A percentile compares a stretch with the other conserved stretches of the same genome.
These are phyloP conservation scores for Plebejus anna DNA, from an alignment of 2,888 invertebrate species.

Conservation along the genomic window DNA sequence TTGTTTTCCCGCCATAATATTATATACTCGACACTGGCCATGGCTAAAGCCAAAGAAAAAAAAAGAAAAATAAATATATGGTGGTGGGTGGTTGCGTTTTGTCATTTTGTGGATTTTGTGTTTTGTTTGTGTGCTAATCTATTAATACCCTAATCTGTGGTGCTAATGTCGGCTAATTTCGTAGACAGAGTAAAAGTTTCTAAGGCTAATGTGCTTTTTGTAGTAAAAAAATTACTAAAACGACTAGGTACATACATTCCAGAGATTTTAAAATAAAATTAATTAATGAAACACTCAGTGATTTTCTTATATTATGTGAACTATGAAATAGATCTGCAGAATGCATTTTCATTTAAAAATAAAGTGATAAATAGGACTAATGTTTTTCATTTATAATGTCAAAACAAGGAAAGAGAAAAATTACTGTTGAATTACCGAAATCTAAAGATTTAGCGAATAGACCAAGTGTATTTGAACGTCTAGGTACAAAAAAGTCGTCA, in stretches of 20 bases:
- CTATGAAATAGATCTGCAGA: conserved; percentile 27
- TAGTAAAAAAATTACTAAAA: too few species aligned
- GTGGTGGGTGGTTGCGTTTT: background rate
- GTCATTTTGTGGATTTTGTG: too few species aligned
- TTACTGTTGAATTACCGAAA: conserved; percentile 87
- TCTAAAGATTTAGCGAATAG: conserved; percentile 83
- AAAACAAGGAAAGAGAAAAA: conserved; percentile 87
- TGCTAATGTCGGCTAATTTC: too few species aligned
- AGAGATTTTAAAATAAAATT: background rate
- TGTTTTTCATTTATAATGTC: conserved; percentile 76
- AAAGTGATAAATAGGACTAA: conserved; percentile 59
- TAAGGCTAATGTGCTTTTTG: too few species aligned
- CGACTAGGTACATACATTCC: background rate
- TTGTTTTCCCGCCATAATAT: too few species aligned
- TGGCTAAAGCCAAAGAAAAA: background rate
- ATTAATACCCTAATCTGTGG: too few species aligned
- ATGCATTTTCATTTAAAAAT: conserved; percentile 38
- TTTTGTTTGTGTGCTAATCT: too few species aligned
- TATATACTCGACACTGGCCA: too few species aligned
- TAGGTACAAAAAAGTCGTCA: conserved; percentile 86
- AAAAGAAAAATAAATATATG: too few species aligned
- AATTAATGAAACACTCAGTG: conserved; percentile 10
- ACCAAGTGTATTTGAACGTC: conserved; percentile 90
- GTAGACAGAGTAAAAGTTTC: too few species aligned
- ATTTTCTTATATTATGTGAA: background rate